Base-by-base conservation (phyloP, 2,797 vertebrate species). In the Streptopelia turtur region DNA sequence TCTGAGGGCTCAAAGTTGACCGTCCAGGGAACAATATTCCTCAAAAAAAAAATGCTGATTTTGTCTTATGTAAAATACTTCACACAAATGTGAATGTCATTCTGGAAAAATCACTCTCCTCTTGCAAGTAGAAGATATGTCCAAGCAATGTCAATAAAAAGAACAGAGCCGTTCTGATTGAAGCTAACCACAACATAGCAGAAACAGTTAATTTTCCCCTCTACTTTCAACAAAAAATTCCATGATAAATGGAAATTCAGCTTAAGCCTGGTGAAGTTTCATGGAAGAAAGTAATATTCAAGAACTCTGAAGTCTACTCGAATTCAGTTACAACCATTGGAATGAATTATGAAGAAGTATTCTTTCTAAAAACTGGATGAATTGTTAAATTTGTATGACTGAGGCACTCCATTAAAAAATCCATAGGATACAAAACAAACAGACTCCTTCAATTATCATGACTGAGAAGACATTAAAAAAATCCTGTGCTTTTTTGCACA, bases 31-130 rank as follows among this genome's bases (percentile, higher is more conserved):
- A 76, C 4, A 76, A 66, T 69, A 76, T 68, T 94, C 65, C 45
- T 74, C 70, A 4, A 0, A 4, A 88, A 88, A 91, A 89, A 91
- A 93, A 37, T 88, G 85, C 89, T 94, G 80, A 90, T 88, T 91
- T 88, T 8, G 9, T 43, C 35, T 65, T 94, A 30, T 30, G 52
- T 69, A 83, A 95, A 92, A 78, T 69, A 43, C 63, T 87, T 91
- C 65, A 37, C 22, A 65, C 33, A 81, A 91, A 69, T 22, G 14
- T 37, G 33, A 81, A 60, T 69, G 50, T 49, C 30, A 47, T 91
- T 83, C 45, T 94, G 37, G 53, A 93, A 80, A 59, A 28, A 65
- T 50, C 10, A 11, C 10, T 78, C 41, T 53, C 35, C 18, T 89
- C 41, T 84, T 76, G 52, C 35, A 84, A 55, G 50, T 21, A 72